Percentiles rank a stretch among this genome's conserved stretches.
Evolutionary conservation across 2,113 vertebrate species (phyloP).

Genomic region (Alces alces): DNA sequence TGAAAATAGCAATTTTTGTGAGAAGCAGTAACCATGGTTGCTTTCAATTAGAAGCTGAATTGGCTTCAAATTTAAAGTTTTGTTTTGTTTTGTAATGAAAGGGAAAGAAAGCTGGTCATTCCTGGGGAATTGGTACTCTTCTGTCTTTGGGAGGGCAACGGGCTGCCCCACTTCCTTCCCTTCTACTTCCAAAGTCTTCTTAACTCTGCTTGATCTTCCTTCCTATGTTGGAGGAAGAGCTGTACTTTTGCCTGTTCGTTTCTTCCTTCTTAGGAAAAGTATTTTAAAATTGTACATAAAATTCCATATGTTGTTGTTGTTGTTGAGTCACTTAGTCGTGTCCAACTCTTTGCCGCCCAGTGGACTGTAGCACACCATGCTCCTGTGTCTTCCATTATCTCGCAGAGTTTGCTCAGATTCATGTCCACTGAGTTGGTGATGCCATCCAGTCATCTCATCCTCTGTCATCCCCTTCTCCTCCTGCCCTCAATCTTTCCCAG

Average conservation of each 20-base stretch:
- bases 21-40: conserved; percentile 51
- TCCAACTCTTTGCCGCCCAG: neutral
- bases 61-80: conserved; percentile 13
- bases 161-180: neutral
- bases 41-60: neutral
- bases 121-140: neutral
- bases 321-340: neutral
- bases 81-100: neutral
- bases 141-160: neutral
- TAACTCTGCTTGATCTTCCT: neutral
- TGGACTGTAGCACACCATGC: neutral
- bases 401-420: neutral
- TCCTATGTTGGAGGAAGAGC: neutral
- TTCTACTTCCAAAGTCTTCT: neutral
- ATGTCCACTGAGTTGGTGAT: neutral
- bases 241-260: neutral
- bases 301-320: neutral
- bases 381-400: neutral
- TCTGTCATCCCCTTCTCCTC: neutral
- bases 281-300: neutral
- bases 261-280: neutral
- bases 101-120: neutral
- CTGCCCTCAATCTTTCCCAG: neutral
- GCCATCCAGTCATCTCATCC: neutral
- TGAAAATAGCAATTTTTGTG: conserved; percentile 38